phyloP scores from a whole-genome alignment of 2,888 invertebrate genomes.

The Apotomis betuletana region DNA sequence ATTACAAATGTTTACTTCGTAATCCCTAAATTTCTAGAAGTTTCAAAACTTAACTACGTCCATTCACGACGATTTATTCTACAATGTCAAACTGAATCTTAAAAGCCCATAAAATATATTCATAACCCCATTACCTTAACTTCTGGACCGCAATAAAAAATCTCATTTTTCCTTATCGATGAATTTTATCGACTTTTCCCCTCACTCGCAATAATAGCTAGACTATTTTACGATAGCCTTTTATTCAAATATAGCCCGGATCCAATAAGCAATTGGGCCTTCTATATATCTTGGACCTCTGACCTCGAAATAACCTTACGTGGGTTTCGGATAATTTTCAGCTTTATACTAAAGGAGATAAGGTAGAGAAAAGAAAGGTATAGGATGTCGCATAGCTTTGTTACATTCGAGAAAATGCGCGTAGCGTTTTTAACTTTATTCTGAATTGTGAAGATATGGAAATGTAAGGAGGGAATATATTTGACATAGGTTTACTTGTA shows the following conservation, averaged over 20 bases:
- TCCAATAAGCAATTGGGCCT: constrained; percentile 73
- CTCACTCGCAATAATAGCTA: constrained; percentile 70
- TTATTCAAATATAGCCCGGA: constrained; percentile 80
- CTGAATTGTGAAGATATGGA: neutral
- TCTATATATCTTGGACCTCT: constrained; percentile 55
- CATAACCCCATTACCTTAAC: constrained; percentile 36
- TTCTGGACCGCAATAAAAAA: constrained; percentile 40
- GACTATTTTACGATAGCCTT: constrained; percentile 79
- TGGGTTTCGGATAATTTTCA: constrained; percentile 22
- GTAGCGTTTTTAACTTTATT: constrained; percentile 9
- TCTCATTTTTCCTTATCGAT: constrained; percentile 45
- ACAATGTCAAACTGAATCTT: neutral
- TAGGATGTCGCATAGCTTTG: neutral
- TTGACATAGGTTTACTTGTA: too few relatives aligned
- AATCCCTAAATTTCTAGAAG: too few relatives aligned
- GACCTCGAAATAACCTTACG: constrained; percentile 39
- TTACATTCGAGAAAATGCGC: neutral
- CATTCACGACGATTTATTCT: neutral
- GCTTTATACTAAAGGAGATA: neutral
- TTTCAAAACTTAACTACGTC: too few relatives aligned
- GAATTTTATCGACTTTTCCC: constrained; percentile 52
- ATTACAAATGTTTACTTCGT: too few relatives aligned
- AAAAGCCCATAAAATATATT: constrained; percentile 23
- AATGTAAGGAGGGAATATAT: neutral
- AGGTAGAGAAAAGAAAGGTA: neutral